phyloP scores from a whole-genome alignment of 2,797 vertebrate genomes.

The Poeciliopsis infans region DNA sequence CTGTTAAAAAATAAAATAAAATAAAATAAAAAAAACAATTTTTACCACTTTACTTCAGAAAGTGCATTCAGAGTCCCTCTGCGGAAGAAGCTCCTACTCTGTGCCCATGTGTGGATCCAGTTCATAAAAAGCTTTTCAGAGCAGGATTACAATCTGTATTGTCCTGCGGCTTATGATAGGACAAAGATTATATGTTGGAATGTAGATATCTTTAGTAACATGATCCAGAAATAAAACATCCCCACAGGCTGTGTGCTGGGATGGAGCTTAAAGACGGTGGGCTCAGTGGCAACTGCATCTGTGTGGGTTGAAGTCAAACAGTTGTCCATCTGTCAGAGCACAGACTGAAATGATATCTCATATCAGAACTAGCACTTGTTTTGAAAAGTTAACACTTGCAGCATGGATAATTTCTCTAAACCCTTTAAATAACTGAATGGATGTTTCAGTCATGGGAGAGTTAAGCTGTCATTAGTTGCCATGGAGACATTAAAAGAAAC shows the following conservation, averaged over 20 bases:
- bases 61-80: constrained; percentile 13
- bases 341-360: background rate
- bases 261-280: constrained; percentile 24
- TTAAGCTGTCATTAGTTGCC: background rate
- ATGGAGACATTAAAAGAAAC: background rate
- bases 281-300: constrained; percentile 12
- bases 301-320: constrained; percentile 5
- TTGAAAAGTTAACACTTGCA: background rate
- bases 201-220: constrained; percentile 68
- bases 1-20: background rate
- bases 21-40: background rate
- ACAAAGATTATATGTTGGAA: constrained; percentile 63
- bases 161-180: constrained; percentile 60
- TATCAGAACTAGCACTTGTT: background rate
- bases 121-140: constrained; percentile 63
- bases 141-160: constrained; percentile 67
- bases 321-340: background rate
- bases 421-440: background rate
- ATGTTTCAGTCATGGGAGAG: background rate
- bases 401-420: background rate
- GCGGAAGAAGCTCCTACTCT: constrained; percentile 1
- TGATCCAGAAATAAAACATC: constrained; percentile 43
- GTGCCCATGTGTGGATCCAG: background rate
- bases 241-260: constrained; percentile 25
- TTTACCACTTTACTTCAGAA: background rate